Evolutionary conservation across 2,797 vertebrate genomes (phyloP), one percentile per base, ranked within the genome.

Genomic region (Crocodylus rhombifer): DNA sequence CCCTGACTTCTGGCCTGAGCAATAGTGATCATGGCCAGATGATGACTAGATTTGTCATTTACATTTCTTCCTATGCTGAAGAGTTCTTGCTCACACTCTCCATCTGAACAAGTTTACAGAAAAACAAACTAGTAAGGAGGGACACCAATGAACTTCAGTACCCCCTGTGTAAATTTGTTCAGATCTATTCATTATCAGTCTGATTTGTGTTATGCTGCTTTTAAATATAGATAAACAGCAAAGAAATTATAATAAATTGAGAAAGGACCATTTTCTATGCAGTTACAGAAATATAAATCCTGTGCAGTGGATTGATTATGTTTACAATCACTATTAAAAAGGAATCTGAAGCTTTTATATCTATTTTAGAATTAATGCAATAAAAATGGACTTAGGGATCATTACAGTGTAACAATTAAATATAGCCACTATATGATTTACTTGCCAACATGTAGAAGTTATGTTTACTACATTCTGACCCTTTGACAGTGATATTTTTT

Each of bases 401-500:
- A 90, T 56, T 79, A 20, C 23, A 75, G 51, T 14, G 7, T 60
- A 36, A 69, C 42, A 85, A 60, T 21, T 36, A 89, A 95, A 94
- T 84, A 86, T 73, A 91, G 92, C 74, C 81, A 90, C 83, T 92
- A 97, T 97, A 97, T 96, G 97, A 98, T 98, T 98, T 98, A 99
- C 99, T 99, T 99, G 97, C 99, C 99, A 98, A 99, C 98, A 99
- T 99, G 97, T 99, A 98, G 98, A 99, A 99, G 97, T 91, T 97
- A 92, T 99, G 98, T 11, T 97, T 96, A 28, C 77, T 94, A 97
- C 97, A 98, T 94, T 98, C 85, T 56, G 86, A 74, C 16, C 97
- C 95, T 79, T 12, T 96, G 88, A 99, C 95, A 64, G 36, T 94
- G 92, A 98, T 93, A 26, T 78, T 98, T 93, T 91, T 98, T 93